Evolutionary conservation across 2,888 invertebrate species (phyloP), one percentile per base, ranked within the genome.

Genomic region (Lamproptera curius): DNA sequence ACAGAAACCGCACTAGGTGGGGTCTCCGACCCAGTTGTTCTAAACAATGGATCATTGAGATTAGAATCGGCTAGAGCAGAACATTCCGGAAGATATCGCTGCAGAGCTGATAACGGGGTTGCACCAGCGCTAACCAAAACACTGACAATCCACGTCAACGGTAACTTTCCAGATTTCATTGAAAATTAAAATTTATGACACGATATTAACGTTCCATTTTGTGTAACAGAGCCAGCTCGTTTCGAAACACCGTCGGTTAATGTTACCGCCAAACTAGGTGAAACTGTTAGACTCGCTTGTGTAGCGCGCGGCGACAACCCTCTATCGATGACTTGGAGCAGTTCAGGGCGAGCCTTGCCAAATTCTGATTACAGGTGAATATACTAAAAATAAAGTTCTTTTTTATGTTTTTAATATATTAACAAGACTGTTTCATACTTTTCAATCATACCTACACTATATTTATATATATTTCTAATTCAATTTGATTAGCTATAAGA

Each of bases 81-180:
- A 70, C 93, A 94, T 73, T 95, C 95, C 66, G 96, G 96, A 36
- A 92, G 93, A 75, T 97, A 96, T 74, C 90, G 94, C 61, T 97
- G 97, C 67, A 91, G 94, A 63, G 95, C 96, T 1, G 92, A 92
- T 57, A 97, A 97, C 72, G 94, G 93, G 14, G 95, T 97, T 52
- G 93, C 95, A 16, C 91, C 93, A 8, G 92, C 93, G 0, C 85
- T 96, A 23, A 92, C 93, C 59, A 96, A 96, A 89, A 91, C 94
- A 37, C 91, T 97, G 52, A 92, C 90, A 61, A 90, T 95, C 59
- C 93, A 93, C 70, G 93, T 95, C 11, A 94, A 95, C 76, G 95
- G 95, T 95, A 89, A 88, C 88, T 54, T 47, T 20, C 14, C 11
- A 5, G 31, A n/a, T 20, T 20, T 31, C 11, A 11, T 11, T 2